These are phyloP conservation scores for Tenthredo distinguenda DNA, from an alignment of 2,888 invertebrate genomes.

Conservation along the genomic window DNA sequence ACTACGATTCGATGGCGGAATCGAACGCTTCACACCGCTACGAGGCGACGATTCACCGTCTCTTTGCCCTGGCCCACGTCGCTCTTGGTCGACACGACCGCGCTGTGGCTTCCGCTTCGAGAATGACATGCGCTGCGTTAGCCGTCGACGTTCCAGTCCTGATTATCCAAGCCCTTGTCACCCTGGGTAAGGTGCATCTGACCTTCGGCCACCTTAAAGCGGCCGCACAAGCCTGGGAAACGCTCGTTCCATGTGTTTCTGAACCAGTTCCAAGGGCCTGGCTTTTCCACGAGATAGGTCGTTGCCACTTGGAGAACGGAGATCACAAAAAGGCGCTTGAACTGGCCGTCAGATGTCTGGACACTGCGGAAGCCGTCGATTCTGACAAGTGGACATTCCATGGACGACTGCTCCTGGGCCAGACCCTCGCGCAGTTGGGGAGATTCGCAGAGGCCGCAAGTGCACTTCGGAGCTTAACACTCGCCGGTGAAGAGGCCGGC, in stretches of 20 bases:
- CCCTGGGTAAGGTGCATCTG: constrained; percentile 71
- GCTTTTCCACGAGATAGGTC: constrained; percentile 66
- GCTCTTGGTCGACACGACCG: constrained; percentile 68
- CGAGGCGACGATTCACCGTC: constrained; percentile 63
- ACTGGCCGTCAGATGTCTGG: constrained; percentile 61
- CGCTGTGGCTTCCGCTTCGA: constrained; percentile 64
- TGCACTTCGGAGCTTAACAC: constrained; percentile 60
- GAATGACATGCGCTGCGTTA: constrained; percentile 66
- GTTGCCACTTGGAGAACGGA: constrained; percentile 69
- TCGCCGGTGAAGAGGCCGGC: constrained; percentile 59
- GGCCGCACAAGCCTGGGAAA: constrained; percentile 67
- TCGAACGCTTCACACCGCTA: constrained; percentile 61
- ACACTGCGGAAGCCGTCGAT: constrained; percentile 61
- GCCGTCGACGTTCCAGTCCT: constrained; percentile 59
- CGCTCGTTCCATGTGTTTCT: constrained; percentile 60
- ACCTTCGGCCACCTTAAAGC: constrained; percentile 69
- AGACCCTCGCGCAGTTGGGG: constrained; percentile 66
- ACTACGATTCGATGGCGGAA: not conserved
- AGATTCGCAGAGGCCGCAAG: constrained; percentile 66
- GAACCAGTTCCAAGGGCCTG: constrained; percentile 63
- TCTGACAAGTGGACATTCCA: constrained; percentile 70
- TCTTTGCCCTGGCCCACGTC: constrained; percentile 67
- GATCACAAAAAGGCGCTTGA: constrained; percentile 61
- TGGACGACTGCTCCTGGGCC: constrained; percentile 68
- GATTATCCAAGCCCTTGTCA: constrained; percentile 63